Evolutionary conservation across 2,888 invertebrate species (phyloP).

Genomic region (Nemotelus nigrinus): DNA sequence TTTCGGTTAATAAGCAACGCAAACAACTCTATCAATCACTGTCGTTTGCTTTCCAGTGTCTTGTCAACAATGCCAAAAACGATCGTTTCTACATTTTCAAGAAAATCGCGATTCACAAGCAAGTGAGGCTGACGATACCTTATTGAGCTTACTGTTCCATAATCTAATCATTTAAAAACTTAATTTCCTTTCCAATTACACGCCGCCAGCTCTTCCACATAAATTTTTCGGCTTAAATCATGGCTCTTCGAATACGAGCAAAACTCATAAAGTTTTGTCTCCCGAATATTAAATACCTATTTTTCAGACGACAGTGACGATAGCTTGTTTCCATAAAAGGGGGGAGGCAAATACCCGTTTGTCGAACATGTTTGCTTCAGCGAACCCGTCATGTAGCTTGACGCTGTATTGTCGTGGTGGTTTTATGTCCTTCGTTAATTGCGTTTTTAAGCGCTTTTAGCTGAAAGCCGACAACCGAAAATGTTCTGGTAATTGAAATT

Average conservation of each 20-base stretch:
- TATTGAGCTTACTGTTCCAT: not conserved
- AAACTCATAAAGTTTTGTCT: slow-evolving; percentile 22
- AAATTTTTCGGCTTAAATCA: not conserved
- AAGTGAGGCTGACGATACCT: too few relatives aligned
- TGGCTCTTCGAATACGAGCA: not conserved
- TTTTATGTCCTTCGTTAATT: slow-evolving; percentile 17
- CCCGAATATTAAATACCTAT: slow-evolving; percentile 13
- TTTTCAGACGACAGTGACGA: too few relatives aligned
- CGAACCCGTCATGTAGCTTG: not conserved
- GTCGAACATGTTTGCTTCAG: not conserved
- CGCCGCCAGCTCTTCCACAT: not conserved
- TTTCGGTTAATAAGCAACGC: too few relatives aligned
- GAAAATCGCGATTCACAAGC: too few relatives aligned
- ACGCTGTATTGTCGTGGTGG: slow-evolving; percentile 13
- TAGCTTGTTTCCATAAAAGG: too few relatives aligned
- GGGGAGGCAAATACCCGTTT: too few relatives aligned
- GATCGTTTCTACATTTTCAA: too few relatives aligned
- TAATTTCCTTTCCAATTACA: slow-evolving; percentile 25
- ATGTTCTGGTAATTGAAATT: slow-evolving; percentile 27
- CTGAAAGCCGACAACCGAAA: slow-evolving; percentile 12
- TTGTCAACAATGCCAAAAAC: too few relatives aligned
- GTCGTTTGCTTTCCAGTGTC: too few relatives aligned
- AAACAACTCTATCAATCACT: too few relatives aligned
- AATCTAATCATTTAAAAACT: slow-evolving; percentile 19
- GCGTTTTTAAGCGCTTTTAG: slow-evolving; percentile 9